phyloP scores from a whole-genome alignment of 2,797 vertebrate species.

The Gadopsis marmoratus region DNA sequence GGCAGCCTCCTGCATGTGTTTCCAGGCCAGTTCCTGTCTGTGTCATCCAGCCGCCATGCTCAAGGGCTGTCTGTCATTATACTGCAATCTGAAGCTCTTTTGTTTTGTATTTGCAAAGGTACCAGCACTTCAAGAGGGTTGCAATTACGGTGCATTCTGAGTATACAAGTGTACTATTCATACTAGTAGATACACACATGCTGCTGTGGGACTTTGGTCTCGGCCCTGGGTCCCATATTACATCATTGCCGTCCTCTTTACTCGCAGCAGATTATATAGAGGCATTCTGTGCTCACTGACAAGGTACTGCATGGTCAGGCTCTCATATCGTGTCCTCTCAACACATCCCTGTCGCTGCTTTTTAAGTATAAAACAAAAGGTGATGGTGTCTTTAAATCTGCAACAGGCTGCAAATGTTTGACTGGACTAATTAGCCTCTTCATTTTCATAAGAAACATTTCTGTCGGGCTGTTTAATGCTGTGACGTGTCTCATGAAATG shows the following conservation, averaged over 20 bases:
- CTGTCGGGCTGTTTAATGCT: not conserved
- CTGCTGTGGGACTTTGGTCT: not conserved
- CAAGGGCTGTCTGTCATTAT: conserved; percentile 61
- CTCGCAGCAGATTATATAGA: not conserved
- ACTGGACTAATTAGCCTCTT: not conserved
- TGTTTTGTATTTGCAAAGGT: conserved; percentile 50
- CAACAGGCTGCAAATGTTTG: conserved; percentile 3
- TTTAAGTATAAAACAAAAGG: not conserved
- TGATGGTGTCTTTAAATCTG: not conserved
- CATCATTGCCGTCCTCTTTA: not conserved
- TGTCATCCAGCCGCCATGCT: conserved; percentile 53
- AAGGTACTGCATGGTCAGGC: not conserved
- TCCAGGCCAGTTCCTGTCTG: conserved; percentile 67
- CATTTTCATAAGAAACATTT: conserved; percentile 5
- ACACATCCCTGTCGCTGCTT: too few species aligned
- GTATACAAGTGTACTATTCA: not conserved
- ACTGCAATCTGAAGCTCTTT: conserved; percentile 45
- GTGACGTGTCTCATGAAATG: not conserved
- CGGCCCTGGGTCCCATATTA: not conserved
- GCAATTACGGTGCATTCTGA: conserved; percentile 7
- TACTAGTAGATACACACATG: not conserved
- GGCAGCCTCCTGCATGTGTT: conserved; percentile 65
- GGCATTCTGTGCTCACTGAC: not conserved
- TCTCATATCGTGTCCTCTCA: not conserved
- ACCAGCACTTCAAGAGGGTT: conserved; percentile 3